These are phyloP conservation scores for Noctuana brunneofusca DNA, from an alignment of 2,888 invertebrate genomes.

Conservation along the genomic window DNA sequence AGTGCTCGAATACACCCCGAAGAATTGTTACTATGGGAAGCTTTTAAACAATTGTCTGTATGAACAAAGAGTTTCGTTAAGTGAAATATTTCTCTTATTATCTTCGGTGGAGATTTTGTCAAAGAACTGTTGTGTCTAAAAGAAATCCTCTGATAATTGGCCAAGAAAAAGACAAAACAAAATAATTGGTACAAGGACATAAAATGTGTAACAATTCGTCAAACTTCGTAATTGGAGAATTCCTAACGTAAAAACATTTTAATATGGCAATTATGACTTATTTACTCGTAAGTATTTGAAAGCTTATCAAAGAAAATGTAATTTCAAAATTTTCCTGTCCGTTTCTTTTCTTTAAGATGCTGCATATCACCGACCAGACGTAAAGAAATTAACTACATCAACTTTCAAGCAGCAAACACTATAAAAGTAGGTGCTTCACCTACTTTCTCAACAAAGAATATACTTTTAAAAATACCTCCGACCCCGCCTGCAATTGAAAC, in stretches of 20 bases:
- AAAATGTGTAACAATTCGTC: neutral
- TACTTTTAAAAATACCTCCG: constrained; percentile 24
- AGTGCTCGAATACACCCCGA: constrained; percentile 36
- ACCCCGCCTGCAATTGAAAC: constrained; percentile 33
- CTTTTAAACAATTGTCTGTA: constrained; percentile 31
- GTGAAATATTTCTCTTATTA: constrained; percentile 11
- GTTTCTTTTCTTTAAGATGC: neutral
- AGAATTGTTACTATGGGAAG: constrained; percentile 30
- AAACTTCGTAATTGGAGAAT: neutral
- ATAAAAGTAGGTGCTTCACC: constrained; percentile 17
- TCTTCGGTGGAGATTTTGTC: neutral
- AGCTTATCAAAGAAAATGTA: neutral
- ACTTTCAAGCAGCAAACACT: constrained; percentile 6
- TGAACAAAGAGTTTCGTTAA: constrained; percentile 27
- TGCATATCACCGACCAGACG: neutral
- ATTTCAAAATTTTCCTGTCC: neutral
- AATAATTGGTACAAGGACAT: constrained; percentile 8
- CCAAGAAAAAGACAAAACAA: constrained; percentile 6
- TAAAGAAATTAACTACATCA: constrained; percentile 4
- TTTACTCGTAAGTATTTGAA: neutral
- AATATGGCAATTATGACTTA: neutral
- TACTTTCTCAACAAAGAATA: constrained; percentile 27
- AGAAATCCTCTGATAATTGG: constrained; percentile 8
- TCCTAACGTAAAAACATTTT: neutral
- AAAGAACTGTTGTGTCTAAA: neutral